Base-by-base conservation (phyloP, 2,113 vertebrate species). In the Pica pica region DNA sequence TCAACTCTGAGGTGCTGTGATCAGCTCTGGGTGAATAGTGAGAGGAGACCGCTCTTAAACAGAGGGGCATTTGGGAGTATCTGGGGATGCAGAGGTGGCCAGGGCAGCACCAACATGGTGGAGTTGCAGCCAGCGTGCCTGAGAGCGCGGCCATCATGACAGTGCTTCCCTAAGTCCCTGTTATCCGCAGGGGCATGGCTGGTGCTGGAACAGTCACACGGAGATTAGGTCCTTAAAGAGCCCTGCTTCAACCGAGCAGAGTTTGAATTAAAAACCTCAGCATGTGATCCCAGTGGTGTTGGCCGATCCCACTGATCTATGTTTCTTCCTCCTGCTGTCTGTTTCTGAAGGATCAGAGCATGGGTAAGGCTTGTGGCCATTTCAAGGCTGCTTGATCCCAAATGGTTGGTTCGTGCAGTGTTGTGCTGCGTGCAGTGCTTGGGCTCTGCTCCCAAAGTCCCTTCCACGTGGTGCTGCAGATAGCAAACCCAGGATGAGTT, bases 171-270 rank as follows among this genome's bases (percentile, higher is more conserved):
- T 86, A 78, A 87, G 46, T 22, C 67, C 56, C 26, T 39, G 13
- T 91, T 91, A 91, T 84, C 91, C 17, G 3, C 56, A 44, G 67
- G 63, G 85, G 71, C 79, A 84, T 0, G 8, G 64, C 55, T 86
- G 67, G 9, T 37, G 75, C 93, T 94, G 73, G 86, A 95, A 18
- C 80, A 73, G 81, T 95, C 94, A 74, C 95, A 88, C 50, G 26
- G 94, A 88, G 95, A 95, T 97, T 94, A 94, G 57, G 33, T 56
- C 71, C 71, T 90, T 84, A 82, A 94, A 97, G 91, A 73, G 46
- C 73, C 88, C 75, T 13, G 30, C 37, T 35, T 49, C 69, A 83
- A 4, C 39, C 0, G 3, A 56, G 74, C 49, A 39, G 42, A 70
- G 69, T 76, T 83, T 59, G 68, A 73, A 91, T 91, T 52, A 65